A percentile compares a stretch with the other conserved stretches of the same genome.
Conservation (phyloP, 2,113 vertebrate species). For the Pteropus alecto region DNA sequence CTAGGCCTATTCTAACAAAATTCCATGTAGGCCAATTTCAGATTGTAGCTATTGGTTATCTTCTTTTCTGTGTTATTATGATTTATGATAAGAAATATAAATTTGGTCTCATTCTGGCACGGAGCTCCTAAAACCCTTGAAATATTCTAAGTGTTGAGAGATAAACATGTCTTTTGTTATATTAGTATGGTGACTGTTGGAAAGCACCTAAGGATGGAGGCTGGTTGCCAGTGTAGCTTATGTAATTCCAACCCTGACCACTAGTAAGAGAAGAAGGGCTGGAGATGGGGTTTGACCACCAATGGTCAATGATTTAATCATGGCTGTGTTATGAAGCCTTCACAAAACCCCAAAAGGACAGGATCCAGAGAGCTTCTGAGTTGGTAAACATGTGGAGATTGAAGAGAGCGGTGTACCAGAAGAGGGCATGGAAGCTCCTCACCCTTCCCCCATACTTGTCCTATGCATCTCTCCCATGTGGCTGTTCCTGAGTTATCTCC, state of each 20-base stretch:
- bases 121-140: neutral
- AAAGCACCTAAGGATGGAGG: neutral
- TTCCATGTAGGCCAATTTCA: neutral
- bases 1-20: neutral
- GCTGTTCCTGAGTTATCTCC: neutral
- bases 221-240: neutral
- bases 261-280: neutral
- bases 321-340: neutral
- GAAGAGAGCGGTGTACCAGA: neutral
- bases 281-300: neutral
- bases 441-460: neutral
- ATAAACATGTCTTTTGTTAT: neutral
- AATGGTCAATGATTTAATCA: neutral
- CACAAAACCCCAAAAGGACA: neutral
- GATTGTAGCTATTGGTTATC: neutral
- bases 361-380: neutral
- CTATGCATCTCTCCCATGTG: neutral
- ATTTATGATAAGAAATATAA: neutral
- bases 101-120: neutral
- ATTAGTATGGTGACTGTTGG: neutral
- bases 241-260: neutral
- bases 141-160: neutral
- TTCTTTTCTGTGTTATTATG: neutral
- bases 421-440: neutral
- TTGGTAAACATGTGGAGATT: neutral